Evolutionary conservation across 2,888 invertebrate species (phyloP).

Genomic region (Marronus borbonicus): DNA sequence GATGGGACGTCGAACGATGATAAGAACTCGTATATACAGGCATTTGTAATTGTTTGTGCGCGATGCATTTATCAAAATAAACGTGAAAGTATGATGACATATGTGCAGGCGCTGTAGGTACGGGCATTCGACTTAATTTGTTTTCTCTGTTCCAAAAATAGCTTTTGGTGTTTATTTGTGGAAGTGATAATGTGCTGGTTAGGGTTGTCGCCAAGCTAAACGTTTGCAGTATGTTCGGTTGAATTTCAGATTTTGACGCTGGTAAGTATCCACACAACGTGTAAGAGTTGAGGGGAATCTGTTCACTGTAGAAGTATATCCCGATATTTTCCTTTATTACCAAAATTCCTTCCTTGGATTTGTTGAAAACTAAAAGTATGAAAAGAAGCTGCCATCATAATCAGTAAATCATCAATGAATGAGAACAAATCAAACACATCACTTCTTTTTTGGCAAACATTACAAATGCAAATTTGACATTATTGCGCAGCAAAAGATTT

Average conservation of each 20-base stretch:
- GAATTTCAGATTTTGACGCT: not conserved
- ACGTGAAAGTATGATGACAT: not conserved
- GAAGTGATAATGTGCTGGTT: constrained; percentile 17
- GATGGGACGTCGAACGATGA: constrained; percentile 2
- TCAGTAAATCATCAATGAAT: too few relatives aligned
- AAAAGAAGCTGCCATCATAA: too few relatives aligned
- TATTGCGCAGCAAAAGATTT: too few relatives aligned
- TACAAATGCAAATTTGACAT: too few relatives aligned
- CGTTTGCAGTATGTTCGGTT: not conserved
- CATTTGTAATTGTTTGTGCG: not conserved
- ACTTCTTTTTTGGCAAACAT: too few relatives aligned
- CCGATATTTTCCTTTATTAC: too few relatives aligned
- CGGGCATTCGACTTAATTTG: not conserved
- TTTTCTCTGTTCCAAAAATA: constrained; percentile 11
- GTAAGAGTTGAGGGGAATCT: too few relatives aligned
- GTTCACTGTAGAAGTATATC: too few relatives aligned
- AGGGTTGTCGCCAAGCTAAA: constrained; percentile 7
- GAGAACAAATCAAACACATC: too few relatives aligned
- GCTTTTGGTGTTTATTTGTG: not conserved
- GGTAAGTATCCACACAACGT: too few relatives aligned
- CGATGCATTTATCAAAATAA: constrained; percentile 20
- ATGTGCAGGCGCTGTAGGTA: not conserved
- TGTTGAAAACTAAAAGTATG: too few relatives aligned
- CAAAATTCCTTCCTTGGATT: too few relatives aligned
- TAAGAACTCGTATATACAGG: constrained; percentile 2